Conservation (phyloP, 2,888 invertebrate genomes). For the Augochlorella aurata region DNA sequence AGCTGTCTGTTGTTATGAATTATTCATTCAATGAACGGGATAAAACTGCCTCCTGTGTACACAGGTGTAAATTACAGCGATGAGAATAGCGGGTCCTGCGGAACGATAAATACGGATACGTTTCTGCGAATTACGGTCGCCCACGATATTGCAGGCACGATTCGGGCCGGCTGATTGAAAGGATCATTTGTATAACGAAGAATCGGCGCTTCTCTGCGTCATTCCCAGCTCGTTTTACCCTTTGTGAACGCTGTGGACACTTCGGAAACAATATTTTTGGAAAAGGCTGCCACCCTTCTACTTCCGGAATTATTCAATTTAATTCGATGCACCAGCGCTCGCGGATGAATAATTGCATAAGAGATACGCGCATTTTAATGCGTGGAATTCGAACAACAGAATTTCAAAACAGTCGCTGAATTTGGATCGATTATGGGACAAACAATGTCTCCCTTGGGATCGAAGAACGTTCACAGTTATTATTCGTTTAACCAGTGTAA, state of each 20-base stretch:
- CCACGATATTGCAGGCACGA: neutral
- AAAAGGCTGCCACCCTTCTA: neutral
- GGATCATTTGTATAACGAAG: neutral
- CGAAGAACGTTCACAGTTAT: too few species aligned
- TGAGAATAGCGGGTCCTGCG: neutral
- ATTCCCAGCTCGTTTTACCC: neutral
- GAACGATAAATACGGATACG: neutral
- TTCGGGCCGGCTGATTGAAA: neutral
- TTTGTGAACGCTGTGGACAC: neutral
- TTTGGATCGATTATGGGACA: too few species aligned
- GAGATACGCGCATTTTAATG: too few species aligned
- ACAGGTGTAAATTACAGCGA: conserved; percentile 4
- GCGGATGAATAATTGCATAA: too few species aligned
- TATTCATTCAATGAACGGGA: neutral
- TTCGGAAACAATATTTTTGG: neutral
- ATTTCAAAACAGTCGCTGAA: too few species aligned
- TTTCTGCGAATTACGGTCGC: neutral
- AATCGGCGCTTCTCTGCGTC: neutral
- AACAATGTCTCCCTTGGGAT: too few species aligned
- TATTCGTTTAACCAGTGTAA: too few species aligned
- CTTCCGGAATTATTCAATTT: neutral
- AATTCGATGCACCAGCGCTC: neutral
- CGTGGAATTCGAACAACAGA: too few species aligned
- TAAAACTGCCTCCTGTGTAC: neutral
- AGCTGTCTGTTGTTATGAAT: conserved; percentile 5